Percentiles rank a stretch among this genome's conserved stretches.
These are phyloP conservation scores for Mastigias papua DNA, from an alignment of 30 jellyfish, hydroid and myxozoan species.

Conservation along the genomic window DNA sequence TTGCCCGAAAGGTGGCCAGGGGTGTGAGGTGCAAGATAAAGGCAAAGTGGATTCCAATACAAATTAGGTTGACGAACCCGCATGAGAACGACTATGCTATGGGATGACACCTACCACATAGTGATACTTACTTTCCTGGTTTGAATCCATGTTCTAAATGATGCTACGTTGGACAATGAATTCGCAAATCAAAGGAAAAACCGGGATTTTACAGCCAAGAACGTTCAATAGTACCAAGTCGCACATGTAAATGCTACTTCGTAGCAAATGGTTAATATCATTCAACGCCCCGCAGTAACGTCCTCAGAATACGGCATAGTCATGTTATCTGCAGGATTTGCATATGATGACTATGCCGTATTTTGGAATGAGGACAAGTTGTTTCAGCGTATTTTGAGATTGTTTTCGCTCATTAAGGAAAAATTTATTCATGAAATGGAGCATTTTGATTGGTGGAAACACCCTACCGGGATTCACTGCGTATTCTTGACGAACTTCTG, in stretches of 20 bases:
- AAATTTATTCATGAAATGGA: too few relatives aligned
- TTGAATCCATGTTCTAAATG: background rate
- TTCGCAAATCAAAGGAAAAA: background rate
- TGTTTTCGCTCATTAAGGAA: too few relatives aligned
- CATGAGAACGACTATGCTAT: background rate
- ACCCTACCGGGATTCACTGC: too few relatives aligned
- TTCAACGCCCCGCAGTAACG: background rate
- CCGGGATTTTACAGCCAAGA: background rate
- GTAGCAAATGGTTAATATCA: background rate
- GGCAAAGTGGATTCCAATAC: background rate
- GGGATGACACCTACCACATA: background rate
- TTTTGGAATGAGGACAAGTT: background rate
- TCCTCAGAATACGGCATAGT: background rate
- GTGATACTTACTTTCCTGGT: background rate
- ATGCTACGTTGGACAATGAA: background rate
- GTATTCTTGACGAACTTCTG: too few relatives aligned
- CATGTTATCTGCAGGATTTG: background rate
- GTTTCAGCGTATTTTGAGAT: too few relatives aligned
- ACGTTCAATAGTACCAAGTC: background rate
- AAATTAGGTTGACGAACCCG: background rate
- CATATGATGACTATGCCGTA: background rate
- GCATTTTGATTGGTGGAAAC: too few relatives aligned
- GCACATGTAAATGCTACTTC: background rate
- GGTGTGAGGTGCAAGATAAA: background rate
- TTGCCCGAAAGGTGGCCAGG: background rate